These are phyloP conservation scores for Toxotes jaculatrix DNA, from an alignment of 2,113 vertebrate species.

Conservation along the genomic window DNA sequence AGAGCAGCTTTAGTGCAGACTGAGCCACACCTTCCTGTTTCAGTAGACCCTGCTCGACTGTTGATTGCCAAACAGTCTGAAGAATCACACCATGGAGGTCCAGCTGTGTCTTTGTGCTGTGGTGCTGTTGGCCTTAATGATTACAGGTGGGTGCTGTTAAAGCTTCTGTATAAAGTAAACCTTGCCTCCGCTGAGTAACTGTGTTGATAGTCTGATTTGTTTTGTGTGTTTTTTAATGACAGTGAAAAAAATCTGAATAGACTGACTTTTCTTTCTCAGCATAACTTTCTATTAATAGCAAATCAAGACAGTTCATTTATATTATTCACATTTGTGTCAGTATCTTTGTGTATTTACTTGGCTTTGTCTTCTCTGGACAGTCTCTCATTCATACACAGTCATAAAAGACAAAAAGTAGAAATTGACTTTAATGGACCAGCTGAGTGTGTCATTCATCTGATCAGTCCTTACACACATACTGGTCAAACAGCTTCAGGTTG, in stretches of 20 bases:
- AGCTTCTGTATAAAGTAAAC: background rate
- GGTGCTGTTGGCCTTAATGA: background rate
- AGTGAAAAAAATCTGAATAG: background rate
- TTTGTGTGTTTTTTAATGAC: background rate
- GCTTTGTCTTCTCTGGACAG: background rate
- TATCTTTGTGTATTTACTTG: background rate
- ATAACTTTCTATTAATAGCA: background rate
- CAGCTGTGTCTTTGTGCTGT: background rate
- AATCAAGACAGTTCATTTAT: background rate
- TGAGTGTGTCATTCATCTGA: too few species aligned
- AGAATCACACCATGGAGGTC: background rate
- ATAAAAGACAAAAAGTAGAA: too few species aligned
- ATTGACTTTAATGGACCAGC: too few species aligned
- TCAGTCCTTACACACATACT: too few species aligned
- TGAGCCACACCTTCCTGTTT: background rate
- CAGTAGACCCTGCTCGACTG: background rate
- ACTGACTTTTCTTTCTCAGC: background rate
- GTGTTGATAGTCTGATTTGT: background rate
- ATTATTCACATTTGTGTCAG: background rate
- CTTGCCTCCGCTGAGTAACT: background rate
- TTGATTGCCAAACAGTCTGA: fast-evolving
- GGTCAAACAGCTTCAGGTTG: too few species aligned
- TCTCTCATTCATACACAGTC: background rate
- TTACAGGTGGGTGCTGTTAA: constrained; percentile 46
- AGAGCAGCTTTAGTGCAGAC: background rate